phyloP scores from a whole-genome alignment of 2,797 vertebrate genomes.

The Coluber constrictor region DNA sequence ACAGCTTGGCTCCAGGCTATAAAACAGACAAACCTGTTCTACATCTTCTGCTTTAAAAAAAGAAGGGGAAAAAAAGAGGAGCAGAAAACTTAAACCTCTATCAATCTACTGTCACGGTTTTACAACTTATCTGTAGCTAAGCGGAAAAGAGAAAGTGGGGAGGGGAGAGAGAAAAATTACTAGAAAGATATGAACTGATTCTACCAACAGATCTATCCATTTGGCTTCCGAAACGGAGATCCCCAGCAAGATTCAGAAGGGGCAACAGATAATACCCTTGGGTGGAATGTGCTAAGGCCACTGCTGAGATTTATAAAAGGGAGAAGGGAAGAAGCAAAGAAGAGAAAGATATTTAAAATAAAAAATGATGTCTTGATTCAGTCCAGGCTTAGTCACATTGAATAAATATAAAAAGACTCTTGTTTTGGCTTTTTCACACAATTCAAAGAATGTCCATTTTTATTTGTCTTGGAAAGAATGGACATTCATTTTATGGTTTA shows the following conservation, averaged over 20 bases:
- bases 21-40: constrained; percentile 58
- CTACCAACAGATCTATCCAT: constrained; percentile 39
- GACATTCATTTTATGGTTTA: too few relatives aligned
- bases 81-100: constrained; percentile 45
- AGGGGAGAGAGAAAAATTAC: constrained; percentile 33
- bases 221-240: background rate
- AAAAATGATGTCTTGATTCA: too few relatives aligned
- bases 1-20: constrained; percentile 54
- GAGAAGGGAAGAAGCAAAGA: too few relatives aligned
- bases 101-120: constrained; percentile 45
- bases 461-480: too few relatives aligned
- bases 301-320: background rate
- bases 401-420: too few relatives aligned
- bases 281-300: constrained; percentile 2
- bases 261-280: background rate
- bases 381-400: too few relatives aligned
- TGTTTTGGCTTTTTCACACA: too few relatives aligned
- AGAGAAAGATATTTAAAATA: too few relatives aligned
- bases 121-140: constrained; percentile 45
- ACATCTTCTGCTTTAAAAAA: constrained; percentile 48
- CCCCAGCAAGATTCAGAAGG: constrained; percentile 7
- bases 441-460: too few relatives aligned
- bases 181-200: constrained; percentile 55
- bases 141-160: background rate
- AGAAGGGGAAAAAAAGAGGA: background rate